phyloP scores from a whole-genome alignment of 1,140 invertebrate genomes.

The Radopholus similis region DNA sequence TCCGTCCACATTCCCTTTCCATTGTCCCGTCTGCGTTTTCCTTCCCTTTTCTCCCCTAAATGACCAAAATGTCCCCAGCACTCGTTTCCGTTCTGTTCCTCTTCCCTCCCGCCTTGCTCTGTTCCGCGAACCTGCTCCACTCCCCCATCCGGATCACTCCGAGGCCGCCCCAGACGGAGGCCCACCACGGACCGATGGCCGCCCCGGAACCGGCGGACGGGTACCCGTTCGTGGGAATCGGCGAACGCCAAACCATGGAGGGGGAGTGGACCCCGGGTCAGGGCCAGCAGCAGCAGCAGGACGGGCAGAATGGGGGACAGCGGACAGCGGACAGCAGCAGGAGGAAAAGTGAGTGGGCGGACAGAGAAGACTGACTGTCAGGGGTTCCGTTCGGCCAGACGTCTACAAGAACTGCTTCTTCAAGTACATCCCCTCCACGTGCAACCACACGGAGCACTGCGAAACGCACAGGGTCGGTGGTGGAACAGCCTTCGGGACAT shows the following conservation, averaged over 20 bases:
- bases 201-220: neutral
- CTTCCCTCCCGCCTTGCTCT: neutral
- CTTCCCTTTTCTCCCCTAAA: neutral
- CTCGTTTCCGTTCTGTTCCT: neutral
- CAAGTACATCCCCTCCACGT: constrained; percentile 17
- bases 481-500: neutral
- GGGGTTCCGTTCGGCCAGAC: neutral
- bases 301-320: too few species aligned
- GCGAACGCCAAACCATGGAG: neutral
- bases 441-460: constrained; percentile 7
- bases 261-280: neutral
- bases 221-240: neutral
- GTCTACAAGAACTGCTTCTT: constrained; percentile 6
- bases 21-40: neutral
- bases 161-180: neutral
- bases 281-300: too few species aligned
- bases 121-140: neutral
- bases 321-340: too few species aligned
- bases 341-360: too few species aligned
- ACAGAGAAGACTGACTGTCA: neutral
- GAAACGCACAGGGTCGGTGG: constrained; percentile 5
- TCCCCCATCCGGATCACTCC: neutral
- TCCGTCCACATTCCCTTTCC: too few species aligned
- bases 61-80: neutral
- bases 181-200: neutral